Evolutionary conservation across 2,797 vertebrate species (phyloP), one percentile per base, ranked within the genome.

Genomic region (Cygnus olor): DNA sequence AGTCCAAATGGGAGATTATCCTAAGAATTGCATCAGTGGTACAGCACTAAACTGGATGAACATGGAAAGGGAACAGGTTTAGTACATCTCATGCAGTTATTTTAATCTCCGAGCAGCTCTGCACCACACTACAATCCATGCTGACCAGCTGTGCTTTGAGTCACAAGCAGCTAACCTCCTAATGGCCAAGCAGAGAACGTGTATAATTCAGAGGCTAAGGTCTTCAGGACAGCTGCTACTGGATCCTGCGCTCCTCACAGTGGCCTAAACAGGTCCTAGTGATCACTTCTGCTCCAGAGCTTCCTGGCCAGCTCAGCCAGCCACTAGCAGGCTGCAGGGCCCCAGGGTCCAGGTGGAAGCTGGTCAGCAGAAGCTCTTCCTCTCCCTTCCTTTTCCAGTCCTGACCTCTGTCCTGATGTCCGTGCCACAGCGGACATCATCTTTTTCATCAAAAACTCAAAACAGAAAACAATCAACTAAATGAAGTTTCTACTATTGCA

Each of bases 51-150:
- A 2, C 42, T 1, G 63, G 18, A 10, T 13, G 10, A 1, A 5
- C 5, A 1, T 0, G 6, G 20, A 9, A 32, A 20, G 32, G 17
- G 6, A 6, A 16, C 2, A 0, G 47, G 34, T 16, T 28, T 19
- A 6, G 25, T 22, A 24, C 42, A 15, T 10, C 79, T 17, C 16
- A 1, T 1, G 6, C 47, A 18, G 79, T 19, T 28, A 6, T 2
- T 10, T 3, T 49, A 11, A 17, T 2, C 56, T 47, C 47, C 5
- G 54, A 40, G n/a, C 70, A 45, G 45, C 56, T 34, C n/a, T 13
- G 42, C 49, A 11, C 13, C 36, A 3, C 32, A 3, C 54, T 2
- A 5, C 27, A 27, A 6, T 25, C 63, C 71, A 7, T 10, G 44
- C 36, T 30, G 19, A 6, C 53, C 25, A 42, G 51, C 51, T 21